Base-by-base conservation (phyloP, 64 coral and sea anemone genomes). In the Montipora cactus region DNA sequence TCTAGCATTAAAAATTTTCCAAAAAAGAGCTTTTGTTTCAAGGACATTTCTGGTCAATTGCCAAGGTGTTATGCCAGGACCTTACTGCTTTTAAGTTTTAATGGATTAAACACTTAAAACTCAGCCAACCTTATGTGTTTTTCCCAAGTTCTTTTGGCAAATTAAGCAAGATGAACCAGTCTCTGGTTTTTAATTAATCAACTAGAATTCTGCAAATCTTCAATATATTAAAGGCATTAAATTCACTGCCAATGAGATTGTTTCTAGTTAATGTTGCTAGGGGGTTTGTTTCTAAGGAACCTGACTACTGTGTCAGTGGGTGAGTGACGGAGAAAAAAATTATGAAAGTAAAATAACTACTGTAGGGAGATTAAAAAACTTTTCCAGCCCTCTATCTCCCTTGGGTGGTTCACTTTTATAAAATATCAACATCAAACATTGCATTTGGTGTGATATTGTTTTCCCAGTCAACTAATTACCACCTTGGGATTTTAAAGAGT, bases 371-470 rank as follows among this genome's bases (percentile, higher is more conserved):
- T 37, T 37, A 37, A 37, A 37, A 37, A 37, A 37, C 28, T 2
- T 37, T 37, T 37, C 28, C 28, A 37, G 28, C 28, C 28, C 28
- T 37, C 28, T 37, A 37, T 37, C 28, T 1, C 28, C 28, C 28
- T 37, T 37, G 28, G 28, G 28, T 37, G 28, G 28, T 37, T 37
- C 28, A 37, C 19, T 14, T 8, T 49, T 37, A 46, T 49, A 22
- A 11, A 71, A 71, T 71, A 72, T 18, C 68, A 86, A 66, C 16
- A 50, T 71, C 48, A 71, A 86, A 86, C 68, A 45, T 49, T 86
- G 10, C 16, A 14, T 4, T 15, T 86, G 82, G 6, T 47, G 10
- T 7, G 70, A 20, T 86, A 86, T 86, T 86, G 82, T 86, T 45
- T 44, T 12, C 16, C 3, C 68, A 86, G 82, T 86, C 64, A 71